Conservation (phyloP, 2,113 vertebrate genomes). For the Narcine bancroftii region DNA sequence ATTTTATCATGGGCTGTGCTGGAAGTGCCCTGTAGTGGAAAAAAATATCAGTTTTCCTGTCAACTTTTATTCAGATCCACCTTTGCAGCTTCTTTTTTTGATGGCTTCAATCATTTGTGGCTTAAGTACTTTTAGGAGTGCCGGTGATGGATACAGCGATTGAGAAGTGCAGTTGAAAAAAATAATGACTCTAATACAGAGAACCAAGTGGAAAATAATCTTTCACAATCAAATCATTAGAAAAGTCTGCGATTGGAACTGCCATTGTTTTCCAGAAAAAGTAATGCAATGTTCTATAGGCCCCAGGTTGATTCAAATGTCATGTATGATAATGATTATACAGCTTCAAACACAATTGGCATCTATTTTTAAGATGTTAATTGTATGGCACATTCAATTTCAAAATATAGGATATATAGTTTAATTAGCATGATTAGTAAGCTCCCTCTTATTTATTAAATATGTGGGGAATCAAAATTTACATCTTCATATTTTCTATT, state of each 20-base stretch:
- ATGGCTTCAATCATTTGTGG: background rate
- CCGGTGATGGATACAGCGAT: background rate
- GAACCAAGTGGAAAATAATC: background rate
- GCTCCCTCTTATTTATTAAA: background rate
- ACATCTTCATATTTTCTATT: background rate
- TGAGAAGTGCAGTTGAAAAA: background rate
- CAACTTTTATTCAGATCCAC: background rate
- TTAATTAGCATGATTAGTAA: background rate
- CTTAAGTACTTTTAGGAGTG: background rate
- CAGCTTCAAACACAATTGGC: background rate
- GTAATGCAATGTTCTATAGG: background rate
- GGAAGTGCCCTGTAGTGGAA: background rate
- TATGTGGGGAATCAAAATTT: background rate
- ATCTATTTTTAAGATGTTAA: background rate
- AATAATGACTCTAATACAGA: background rate
- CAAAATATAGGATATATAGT: background rate
- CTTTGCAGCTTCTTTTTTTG: background rate
- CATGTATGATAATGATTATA: background rate
- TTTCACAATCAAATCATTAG: background rate
- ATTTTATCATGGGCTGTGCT: background rate
- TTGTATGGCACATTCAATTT: background rate
- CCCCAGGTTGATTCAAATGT: background rate
- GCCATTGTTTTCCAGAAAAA: background rate
- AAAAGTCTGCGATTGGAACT: background rate
- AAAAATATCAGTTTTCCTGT: background rate